Conservation (phyloP, 2,888 invertebrate genomes). For the Acanthosepion pharaonis region DNA sequence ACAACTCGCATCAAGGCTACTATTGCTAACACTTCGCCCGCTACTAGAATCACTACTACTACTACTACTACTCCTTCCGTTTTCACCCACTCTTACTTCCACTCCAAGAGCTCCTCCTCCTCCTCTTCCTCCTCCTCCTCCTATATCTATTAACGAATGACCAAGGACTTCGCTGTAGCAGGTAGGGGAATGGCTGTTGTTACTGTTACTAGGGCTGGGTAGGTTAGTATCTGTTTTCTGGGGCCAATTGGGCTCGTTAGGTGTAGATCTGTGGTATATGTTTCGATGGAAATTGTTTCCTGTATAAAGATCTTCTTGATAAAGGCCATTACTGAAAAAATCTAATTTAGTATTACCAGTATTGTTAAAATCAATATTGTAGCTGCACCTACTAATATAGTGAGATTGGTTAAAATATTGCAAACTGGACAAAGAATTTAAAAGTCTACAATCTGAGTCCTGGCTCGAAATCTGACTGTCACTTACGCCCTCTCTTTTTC, state of each 20-base stretch:
- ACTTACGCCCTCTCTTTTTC: neutral
- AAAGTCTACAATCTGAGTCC: neutral
- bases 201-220: neutral
- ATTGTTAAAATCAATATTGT: neutral
- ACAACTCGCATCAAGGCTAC: neutral
- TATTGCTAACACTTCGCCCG: too few species aligned
- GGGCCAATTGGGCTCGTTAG: neutral
- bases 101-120: neutral
- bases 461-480: neutral
- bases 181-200: neutral
- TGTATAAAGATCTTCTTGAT: neutral
- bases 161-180: neutral
- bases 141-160: neutral
- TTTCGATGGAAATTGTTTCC: neutral
- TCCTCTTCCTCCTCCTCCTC: neutral
- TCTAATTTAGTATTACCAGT: too few species aligned
- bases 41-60: too few species aligned
- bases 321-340: neutral
- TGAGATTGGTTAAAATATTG: neutral
- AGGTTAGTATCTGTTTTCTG: too few species aligned
- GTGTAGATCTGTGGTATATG: neutral
- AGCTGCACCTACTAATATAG: neutral
- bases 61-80: neutral
- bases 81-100: conserved; percentile 10
- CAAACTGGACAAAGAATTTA: neutral